A percentile compares a stretch with the other conserved stretches of the same genome.
These are phyloP conservation scores for Sprattus sprattus DNA, from an alignment of 2,113 vertebrate genomes.

Conservation along the genomic window DNA sequence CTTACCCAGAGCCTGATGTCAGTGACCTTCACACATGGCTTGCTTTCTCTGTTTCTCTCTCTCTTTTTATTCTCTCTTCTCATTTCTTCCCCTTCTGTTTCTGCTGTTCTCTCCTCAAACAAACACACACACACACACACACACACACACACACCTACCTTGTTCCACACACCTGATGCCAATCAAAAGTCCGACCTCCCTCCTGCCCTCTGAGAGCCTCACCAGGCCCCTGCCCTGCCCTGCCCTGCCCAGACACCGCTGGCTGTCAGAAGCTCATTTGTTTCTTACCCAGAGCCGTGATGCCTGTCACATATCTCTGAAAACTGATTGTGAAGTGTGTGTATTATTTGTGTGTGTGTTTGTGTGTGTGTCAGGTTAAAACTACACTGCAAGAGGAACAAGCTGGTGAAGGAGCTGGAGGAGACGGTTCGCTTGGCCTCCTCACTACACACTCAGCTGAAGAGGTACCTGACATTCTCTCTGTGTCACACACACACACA, in stretches of 20 bases:
- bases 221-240: background rate
- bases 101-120: no score
- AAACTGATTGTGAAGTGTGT: background rate
- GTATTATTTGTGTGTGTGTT: background rate
- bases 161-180: background rate
- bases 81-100: background rate
- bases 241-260: background rate
- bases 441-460: conserved; percentile 83
- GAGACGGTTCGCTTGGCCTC: conserved; percentile 85
- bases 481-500: background rate
- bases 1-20: no score
- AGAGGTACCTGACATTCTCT: conserved; percentile 72
- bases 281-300: background rate
- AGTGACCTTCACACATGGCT: no score
- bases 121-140: background rate
- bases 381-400: conserved; percentile 87
- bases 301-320: background rate
- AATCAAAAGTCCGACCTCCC: background rate
- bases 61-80: background rate
- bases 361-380: conserved; percentile 72
- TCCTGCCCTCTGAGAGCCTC: background rate
- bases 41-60: conserved; percentile 6
- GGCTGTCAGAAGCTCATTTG: background rate
- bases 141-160: background rate
- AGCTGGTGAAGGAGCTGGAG: conserved; percentile 90